Percentiles rank a stretch among this genome's conserved stretches.
Evolutionary conservation across 2,113 vertebrate species (phyloP).

Genomic region (Bagarius yarrelli): DNA sequence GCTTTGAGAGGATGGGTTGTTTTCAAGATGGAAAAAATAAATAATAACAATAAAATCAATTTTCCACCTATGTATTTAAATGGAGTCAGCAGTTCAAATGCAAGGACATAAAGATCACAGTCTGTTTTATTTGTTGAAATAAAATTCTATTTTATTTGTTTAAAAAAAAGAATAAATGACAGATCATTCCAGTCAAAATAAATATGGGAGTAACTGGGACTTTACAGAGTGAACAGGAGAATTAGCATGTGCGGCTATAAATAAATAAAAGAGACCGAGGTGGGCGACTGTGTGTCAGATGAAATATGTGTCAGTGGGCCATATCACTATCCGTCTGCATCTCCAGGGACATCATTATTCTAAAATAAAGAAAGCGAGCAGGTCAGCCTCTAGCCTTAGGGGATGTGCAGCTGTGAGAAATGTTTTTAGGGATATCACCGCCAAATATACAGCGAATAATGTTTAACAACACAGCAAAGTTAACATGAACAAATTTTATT

Average conservation of each 20-base stretch:
- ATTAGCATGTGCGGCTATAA: constrained; percentile 36
- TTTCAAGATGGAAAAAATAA: background rate
- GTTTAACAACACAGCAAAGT: background rate
- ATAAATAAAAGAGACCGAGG: constrained; percentile 35
- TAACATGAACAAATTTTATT: background rate
- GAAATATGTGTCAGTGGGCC: constrained; percentile 50
- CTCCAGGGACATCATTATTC: constrained; percentile 55
- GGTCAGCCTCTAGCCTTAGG: constrained; percentile 42
- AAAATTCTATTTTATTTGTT: background rate
- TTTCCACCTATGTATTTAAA: background rate
- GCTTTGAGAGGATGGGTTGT: background rate
- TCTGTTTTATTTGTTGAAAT: background rate
- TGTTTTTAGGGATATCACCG: constrained; percentile 26
- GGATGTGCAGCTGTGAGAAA: constrained; percentile 22
- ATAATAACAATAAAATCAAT: background rate
- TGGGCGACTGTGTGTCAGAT: constrained; percentile 40
- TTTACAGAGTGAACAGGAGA: background rate
- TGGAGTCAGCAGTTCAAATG: background rate
- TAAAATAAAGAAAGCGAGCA: constrained; percentile 41
- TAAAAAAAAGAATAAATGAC: background rate
- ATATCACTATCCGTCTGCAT: constrained; percentile 36
- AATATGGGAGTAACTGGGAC: background rate
- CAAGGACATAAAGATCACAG: background rate
- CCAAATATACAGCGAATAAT: background rate
- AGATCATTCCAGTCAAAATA: constrained; percentile 8